phyloP scores from a whole-genome alignment of 1,140 invertebrate genomes.

The Heliconius melpomene region DNA sequence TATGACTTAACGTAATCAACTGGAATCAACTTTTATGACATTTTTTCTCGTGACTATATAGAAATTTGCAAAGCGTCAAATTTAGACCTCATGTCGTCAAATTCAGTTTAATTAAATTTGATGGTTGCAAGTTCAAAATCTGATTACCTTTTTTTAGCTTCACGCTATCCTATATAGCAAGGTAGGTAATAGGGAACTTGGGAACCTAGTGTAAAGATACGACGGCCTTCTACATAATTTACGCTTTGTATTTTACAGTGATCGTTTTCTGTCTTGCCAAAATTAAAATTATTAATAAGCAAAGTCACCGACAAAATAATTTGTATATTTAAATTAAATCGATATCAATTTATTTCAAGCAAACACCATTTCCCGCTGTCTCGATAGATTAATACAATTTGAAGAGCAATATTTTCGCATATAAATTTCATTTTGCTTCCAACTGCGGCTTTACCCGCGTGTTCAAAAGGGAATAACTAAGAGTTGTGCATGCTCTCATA shows the following conservation, averaged over 20 bases:
- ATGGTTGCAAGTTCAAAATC: no score
- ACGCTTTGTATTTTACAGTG: not conserved
- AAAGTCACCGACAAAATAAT: not conserved
- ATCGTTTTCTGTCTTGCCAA: not conserved
- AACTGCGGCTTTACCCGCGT: no score
- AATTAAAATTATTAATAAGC: not conserved
- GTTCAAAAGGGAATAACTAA: no score
- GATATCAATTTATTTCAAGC: conserved; percentile 18
- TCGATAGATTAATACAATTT: conserved; percentile 21
- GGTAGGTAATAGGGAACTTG: no score
- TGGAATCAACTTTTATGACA: conserved; percentile 23
- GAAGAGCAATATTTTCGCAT: conserved; percentile 15
- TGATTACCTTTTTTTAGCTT: no score
- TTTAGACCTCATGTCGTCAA: not conserved
- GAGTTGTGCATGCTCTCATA: no score
- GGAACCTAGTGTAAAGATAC: no score
- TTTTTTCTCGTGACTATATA: not conserved
- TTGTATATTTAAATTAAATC: not conserved
- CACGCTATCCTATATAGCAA: no score
- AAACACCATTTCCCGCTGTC: conserved; percentile 23
- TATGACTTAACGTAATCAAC: conserved; percentile 35
- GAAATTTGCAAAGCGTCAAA: not conserved
- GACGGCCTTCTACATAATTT: no score
- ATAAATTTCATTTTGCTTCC: not conserved
- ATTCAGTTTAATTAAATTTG: no score